Conservation (phyloP, 2,797 vertebrate genomes). For the Champsocephalus gunnari region DNA sequence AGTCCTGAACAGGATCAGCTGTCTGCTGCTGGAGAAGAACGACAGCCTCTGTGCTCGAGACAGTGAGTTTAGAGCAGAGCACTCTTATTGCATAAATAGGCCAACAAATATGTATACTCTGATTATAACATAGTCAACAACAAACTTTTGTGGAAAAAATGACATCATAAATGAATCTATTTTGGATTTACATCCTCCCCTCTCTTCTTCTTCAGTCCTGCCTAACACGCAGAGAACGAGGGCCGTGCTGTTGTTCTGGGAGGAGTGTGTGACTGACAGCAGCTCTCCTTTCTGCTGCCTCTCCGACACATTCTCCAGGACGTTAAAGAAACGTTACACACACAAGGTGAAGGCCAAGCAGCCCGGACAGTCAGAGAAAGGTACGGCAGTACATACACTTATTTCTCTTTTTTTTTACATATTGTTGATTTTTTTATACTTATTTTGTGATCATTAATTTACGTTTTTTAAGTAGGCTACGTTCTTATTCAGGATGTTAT, state of each 20-base stretch:
- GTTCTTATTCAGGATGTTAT: neutral
- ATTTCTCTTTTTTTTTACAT: neutral
- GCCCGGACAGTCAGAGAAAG: constrained; percentile 92
- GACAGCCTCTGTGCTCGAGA: constrained; percentile 65
- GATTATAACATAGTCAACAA: no score
- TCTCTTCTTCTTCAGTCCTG: constrained; percentile 80
- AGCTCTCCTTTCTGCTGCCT: constrained; percentile 85
- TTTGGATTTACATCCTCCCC: neutral
- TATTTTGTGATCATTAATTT: neutral
- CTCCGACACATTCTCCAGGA: constrained; percentile 77
- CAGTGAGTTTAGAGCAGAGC: constrained; percentile 60
- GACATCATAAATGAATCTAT: no score
- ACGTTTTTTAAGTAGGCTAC: no score
- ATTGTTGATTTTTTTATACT: neutral
- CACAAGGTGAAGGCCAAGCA: constrained; percentile 91
- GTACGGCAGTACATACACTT: constrained; percentile 67
- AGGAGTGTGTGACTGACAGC: constrained; percentile 78
- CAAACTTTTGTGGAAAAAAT: no score
- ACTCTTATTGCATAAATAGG: no score
- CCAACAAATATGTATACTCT: no score
- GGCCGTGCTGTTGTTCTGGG: constrained; percentile 89
- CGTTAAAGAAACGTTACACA: constrained; percentile 86
- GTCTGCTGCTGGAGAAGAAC: constrained; percentile 76
- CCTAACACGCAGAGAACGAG: constrained; percentile 85
- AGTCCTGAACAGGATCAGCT: constrained; percentile 75